Evolutionary conservation across 1,140 invertebrate genomes (phyloP).

Genomic region (Atopsyche davidsoni): DNA sequence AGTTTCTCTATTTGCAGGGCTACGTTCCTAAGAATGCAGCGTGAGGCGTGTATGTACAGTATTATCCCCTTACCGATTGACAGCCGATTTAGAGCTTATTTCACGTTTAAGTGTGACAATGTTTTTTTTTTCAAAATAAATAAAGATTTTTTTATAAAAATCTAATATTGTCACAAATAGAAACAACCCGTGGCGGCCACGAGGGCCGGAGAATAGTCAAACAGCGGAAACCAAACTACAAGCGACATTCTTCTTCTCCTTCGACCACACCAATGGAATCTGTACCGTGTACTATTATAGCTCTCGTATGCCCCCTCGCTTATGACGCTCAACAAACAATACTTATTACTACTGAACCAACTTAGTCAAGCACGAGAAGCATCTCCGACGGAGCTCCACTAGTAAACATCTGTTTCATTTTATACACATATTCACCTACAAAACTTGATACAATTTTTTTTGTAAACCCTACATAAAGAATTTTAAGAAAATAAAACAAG

Average conservation of each 20-base stretch:
- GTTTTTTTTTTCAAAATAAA: conserved; percentile 7
- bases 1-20: conserved; percentile 21
- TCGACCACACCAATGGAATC: conserved; percentile 24
- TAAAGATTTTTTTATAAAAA: conserved; percentile 19
- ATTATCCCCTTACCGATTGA: conserved; percentile 24
- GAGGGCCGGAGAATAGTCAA: no score
- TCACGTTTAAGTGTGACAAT: conserved; percentile 19
- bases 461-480: no score
- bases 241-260: conserved; percentile 5
- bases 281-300: conserved; percentile 19
- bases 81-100: conserved; percentile 24
- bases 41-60: conserved; percentile 21
- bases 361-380: no score
- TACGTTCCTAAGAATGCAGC: conserved; percentile 18
- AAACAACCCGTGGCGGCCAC: conserved; percentile 29
- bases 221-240: neutral
- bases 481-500: no score
- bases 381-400: no score
- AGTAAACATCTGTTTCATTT: no score
- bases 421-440: no score
- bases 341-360: no score
- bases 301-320: no score
- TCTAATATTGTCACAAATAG: conserved; percentile 26
- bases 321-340: no score
- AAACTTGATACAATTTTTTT: no score